These are phyloP conservation scores for Cyclina sinensis DNA, from an alignment of 1,140 invertebrate species.

Conservation along the genomic window DNA sequence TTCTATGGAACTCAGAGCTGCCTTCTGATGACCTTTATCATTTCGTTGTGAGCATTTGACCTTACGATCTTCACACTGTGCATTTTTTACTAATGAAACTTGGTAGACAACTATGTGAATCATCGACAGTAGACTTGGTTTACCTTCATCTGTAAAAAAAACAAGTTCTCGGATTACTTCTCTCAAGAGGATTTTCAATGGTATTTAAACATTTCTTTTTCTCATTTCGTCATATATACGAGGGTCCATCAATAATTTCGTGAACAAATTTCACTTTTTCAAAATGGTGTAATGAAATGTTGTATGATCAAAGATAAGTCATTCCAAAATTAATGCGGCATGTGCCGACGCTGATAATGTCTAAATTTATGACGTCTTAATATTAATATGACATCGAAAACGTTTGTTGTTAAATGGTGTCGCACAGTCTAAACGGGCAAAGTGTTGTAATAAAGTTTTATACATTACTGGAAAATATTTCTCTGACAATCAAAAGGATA, in stretches of 20 bases:
- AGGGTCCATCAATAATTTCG: conserved; percentile 15
- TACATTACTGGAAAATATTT: conserved; percentile 24
- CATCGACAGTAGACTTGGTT: no score
- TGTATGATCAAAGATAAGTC: conserved; percentile 3
- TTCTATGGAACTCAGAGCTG: no score
- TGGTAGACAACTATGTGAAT: no score
- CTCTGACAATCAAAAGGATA: background rate
- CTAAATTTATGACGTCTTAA: background rate
- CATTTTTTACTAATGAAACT: no score
- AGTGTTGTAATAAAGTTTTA: conserved; percentile 26
- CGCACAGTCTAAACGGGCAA: conserved; percentile 14
- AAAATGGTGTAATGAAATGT: background rate
- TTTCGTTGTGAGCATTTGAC: no score
- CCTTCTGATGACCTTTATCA: no score
- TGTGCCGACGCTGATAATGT: background rate
- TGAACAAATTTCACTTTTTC: background rate
- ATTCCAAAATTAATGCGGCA: conserved; percentile 5
- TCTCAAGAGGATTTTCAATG: no score
- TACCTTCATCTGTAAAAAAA: no score
- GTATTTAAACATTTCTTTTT: no score
- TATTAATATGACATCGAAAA: background rate
- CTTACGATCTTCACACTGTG: no score
- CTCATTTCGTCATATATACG: no score
- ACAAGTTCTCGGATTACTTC: no score
- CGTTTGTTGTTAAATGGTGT: conserved; percentile 23